A percentile compares a stretch with the other conserved stretches of the same genome.
Evolutionary conservation across 2,113 vertebrate genomes (phyloP).

Genomic region (Eidolon helvum): DNA sequence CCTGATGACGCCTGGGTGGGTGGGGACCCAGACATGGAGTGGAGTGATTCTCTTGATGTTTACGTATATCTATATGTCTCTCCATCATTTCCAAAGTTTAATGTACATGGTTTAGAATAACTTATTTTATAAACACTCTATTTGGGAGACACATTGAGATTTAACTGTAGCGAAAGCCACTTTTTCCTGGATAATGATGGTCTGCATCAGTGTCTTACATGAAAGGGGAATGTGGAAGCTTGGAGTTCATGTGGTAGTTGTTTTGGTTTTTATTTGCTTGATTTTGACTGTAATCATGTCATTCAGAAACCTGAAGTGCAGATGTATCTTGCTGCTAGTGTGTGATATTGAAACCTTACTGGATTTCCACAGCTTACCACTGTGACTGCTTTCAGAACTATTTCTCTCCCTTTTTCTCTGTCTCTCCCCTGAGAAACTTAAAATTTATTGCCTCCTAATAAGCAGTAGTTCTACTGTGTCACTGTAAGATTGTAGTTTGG

Average conservation of each 20-base stretch:
- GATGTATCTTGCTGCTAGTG: slow-evolving; percentile 12
- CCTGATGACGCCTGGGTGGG: not conserved
- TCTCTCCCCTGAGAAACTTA: not conserved
- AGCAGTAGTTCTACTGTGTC: not conserved
- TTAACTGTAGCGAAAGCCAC: slow-evolving; percentile 18
- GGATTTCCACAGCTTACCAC: not conserved
- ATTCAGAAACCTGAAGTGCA: slow-evolving; percentile 38
- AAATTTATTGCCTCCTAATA: not conserved
- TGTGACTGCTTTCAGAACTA: not conserved
- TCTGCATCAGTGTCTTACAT: not conserved
- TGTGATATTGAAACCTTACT: slow-evolving; percentile 43
- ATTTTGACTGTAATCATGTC: slow-evolving; percentile 53
- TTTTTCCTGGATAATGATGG: slow-evolving; percentile 21
- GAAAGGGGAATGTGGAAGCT: slow-evolving; percentile 24
- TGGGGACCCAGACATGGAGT: not conserved
- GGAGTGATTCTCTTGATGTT: slow-evolving; percentile 33
- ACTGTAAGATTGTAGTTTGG: not conserved
- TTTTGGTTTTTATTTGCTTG: slow-evolving; percentile 36
- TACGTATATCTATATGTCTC: not conserved
- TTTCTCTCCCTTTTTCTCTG: not conserved
- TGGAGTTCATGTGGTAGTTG: slow-evolving; percentile 3
- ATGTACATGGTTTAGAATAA: slow-evolving; percentile 17
- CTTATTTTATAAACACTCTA: not conserved
- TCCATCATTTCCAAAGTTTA: slow-evolving; percentile 47
- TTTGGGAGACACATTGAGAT: slow-evolving; percentile 18